Conservation (phyloP, 2,888 invertebrate genomes). For the Parthenolecanium corni region DNA sequence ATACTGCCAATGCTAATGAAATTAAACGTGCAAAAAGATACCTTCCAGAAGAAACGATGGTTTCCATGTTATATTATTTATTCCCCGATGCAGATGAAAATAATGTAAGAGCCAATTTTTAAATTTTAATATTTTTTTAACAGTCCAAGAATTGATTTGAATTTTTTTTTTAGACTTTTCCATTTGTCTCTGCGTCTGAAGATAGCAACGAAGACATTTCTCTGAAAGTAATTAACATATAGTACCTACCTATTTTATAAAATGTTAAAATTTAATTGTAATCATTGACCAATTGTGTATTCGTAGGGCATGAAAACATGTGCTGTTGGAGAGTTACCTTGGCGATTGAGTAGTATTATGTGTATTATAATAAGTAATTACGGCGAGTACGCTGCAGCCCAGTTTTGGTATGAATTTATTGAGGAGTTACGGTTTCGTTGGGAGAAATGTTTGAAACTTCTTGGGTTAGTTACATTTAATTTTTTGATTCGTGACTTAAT, state of each 20-base stretch:
- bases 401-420: slow-evolving; percentile 87
- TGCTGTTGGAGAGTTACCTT: slow-evolving; percentile 62
- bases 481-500: too few species aligned
- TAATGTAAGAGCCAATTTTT: slow-evolving; percentile 36
- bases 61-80: slow-evolving; percentile 65
- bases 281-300: background rate
- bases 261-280: background rate
- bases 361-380: slow-evolving; percentile 64
- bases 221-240: slow-evolving; percentile 15
- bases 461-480: slow-evolving; percentile 57
- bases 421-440: slow-evolving; percentile 81
- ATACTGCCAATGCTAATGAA: slow-evolving; percentile 2
- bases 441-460: slow-evolving; percentile 65
- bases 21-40: slow-evolving; percentile 43
- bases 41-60: slow-evolving; percentile 60
- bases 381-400: slow-evolving; percentile 61
- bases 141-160: background rate
- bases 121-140: background rate
- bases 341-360: slow-evolving; percentile 64
- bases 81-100: slow-evolving; percentile 77
- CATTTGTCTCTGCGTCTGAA: slow-evolving; percentile 1
- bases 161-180: slow-evolving; percentile 15
- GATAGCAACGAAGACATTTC: slow-evolving; percentile 11
- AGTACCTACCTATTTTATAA: background rate
- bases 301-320: slow-evolving; percentile 24